Evolutionary conservation across 2,797 vertebrate genomes (phyloP).

Genomic region (Notamacropus eugenii): DNA sequence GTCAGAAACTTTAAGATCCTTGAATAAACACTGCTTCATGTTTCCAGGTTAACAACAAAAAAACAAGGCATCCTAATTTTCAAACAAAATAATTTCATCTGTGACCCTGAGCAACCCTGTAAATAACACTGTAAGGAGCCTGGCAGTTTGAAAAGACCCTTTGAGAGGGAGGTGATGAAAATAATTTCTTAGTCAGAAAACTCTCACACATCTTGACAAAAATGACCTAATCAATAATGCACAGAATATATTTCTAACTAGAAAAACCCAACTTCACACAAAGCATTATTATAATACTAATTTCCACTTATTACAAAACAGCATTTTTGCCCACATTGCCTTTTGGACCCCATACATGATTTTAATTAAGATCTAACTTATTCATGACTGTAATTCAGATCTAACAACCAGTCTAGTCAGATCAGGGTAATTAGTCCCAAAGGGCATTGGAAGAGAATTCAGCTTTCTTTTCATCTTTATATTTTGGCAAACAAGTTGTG

Average conservation of each 20-base stretch:
- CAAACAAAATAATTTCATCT: constrained; percentile 38
- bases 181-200: constrained; percentile 51
- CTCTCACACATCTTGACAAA: constrained; percentile 45
- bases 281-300: constrained; percentile 84
- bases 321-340: constrained; percentile 85
- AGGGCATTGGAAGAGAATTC: constrained; percentile 83
- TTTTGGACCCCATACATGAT: constrained; percentile 86
- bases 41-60: constrained; percentile 10
- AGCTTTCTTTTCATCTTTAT: constrained; percentile 82
- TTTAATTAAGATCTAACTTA: constrained; percentile 89
- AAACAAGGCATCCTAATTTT: constrained; percentile 34
- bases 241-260: constrained; percentile 74
- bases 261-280: constrained; percentile 80
- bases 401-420: constrained; percentile 85
- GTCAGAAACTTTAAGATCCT: constrained; percentile 16
- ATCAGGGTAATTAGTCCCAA: constrained; percentile 87
- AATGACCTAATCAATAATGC: constrained; percentile 39
- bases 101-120: not conserved
- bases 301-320: constrained; percentile 84
- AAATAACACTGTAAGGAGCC: constrained; percentile 5
- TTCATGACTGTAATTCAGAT: constrained; percentile 87
- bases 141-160: not conserved
- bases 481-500: constrained; percentile 81
- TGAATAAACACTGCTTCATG: constrained; percentile 14
- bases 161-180: not conserved